phyloP scores from a whole-genome alignment of 2,113 vertebrate species.

The Fulmarus glacialis region DNA sequence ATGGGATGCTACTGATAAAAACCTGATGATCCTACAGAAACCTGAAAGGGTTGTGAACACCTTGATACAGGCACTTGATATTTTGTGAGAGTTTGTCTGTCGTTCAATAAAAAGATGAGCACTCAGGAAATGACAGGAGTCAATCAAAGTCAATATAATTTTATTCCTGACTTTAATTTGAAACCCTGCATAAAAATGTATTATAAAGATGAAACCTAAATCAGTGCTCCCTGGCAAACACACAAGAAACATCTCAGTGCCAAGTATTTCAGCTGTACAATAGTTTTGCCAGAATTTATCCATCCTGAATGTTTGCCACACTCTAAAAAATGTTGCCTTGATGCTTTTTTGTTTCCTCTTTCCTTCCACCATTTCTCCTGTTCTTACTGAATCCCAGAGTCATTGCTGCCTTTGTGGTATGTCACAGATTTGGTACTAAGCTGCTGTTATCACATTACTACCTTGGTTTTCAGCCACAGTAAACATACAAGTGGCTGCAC shows the following conservation, averaged over 20 bases:
- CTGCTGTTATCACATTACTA: background rate
- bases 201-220: background rate
- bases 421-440: background rate
- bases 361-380: background rate
- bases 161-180: background rate
- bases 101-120: background rate
- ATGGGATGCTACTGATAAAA: background rate
- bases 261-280: constrained; percentile 7
- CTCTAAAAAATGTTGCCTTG: background rate
- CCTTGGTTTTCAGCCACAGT: constrained; percentile 35
- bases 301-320: background rate
- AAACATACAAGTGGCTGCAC: constrained; percentile 48
- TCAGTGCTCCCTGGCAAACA: background rate
- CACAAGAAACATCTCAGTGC: background rate
- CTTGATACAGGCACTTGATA: background rate
- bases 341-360: background rate
- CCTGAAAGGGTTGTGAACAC: background rate
- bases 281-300: background rate
- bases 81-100: background rate
- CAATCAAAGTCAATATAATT: background rate
- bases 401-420: background rate
- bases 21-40: background rate
- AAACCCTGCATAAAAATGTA: background rate
- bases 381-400: background rate
- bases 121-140: background rate